Percentiles rank a stretch among this genome's conserved stretches.
Evolutionary conservation across 64 coral and sea anemone genomes (phyloP).

Genomic region (Stichodactyla mertensii): DNA sequence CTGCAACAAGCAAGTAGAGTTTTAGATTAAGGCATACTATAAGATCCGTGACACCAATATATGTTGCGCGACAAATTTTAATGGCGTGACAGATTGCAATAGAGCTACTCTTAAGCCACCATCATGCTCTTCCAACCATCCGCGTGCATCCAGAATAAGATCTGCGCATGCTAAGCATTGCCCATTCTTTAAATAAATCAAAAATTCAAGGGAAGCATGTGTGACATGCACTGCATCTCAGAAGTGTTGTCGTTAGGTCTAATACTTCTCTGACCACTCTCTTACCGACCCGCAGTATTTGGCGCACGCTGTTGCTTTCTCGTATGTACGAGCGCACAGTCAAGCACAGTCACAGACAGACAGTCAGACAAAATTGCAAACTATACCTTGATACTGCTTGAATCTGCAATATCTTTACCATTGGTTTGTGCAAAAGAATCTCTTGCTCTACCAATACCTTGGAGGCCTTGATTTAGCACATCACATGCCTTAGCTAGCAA

Average conservation of each 20-base stretch:
- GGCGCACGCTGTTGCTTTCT: no score
- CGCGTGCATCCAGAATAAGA: no score
- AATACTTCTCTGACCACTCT: no score
- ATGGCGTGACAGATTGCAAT: neutral
- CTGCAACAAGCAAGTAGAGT: neutral
- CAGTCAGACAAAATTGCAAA: neutral
- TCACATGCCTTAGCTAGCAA: constrained; percentile 57
- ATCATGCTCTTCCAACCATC: no score
- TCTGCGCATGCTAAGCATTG: no score
- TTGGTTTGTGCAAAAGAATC: constrained; percentile 49
- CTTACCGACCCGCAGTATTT: no score
- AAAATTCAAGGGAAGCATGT: no score
- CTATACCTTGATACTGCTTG: constrained; percentile 70
- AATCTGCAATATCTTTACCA: constrained; percentile 58
- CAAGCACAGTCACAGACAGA: neutral
- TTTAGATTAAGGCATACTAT: neutral
- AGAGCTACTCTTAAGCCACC: no score
- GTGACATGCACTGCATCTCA: no score
- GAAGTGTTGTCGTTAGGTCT: no score
- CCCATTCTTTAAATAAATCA: no score
- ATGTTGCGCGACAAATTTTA: neutral
- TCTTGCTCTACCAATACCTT: constrained; percentile 64
- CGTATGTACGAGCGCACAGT: no score
- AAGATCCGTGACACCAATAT: neutral
- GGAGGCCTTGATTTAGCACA: constrained; percentile 54